phyloP scores from a whole-genome alignment of 2,113 vertebrate genomes.

The Thalassoma bifasciatum region DNA sequence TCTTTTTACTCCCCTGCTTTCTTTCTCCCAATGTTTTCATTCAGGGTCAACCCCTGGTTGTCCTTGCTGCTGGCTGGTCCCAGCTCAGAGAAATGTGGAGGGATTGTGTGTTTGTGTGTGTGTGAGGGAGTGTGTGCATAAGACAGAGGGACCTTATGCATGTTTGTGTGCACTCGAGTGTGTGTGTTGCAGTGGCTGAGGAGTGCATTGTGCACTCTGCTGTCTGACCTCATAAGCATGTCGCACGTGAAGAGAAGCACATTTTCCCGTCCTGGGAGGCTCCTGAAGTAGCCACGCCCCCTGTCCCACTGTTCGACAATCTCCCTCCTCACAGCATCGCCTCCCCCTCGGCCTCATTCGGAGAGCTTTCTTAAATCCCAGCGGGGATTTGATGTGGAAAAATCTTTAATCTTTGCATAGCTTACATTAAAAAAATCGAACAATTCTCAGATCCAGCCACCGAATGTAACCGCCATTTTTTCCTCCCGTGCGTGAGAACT shows the following conservation, averaged over 20 bases:
- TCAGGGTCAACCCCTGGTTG: constrained; percentile 69
- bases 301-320: constrained; percentile 28
- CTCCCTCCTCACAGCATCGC: constrained; percentile 15
- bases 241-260: constrained; percentile 69
- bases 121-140: constrained; percentile 24
- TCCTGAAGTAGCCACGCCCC: constrained; percentile 15
- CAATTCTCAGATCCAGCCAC: not conserved
- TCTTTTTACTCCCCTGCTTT: constrained; percentile 52
- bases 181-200: constrained; percentile 7
- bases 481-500: constrained; percentile 3
- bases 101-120: constrained; percentile 21
- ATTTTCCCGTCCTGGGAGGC: constrained; percentile 44
- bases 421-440: not conserved
- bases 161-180: constrained; percentile 20
- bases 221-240: constrained; percentile 71
- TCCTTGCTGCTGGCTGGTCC: constrained; percentile 70
- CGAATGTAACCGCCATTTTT: not conserved
- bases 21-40: constrained; percentile 50
- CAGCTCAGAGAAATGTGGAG: constrained; percentile 39
- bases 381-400: constrained; percentile 35
- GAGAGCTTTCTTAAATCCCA: constrained; percentile 53
- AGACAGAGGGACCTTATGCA: not conserved
- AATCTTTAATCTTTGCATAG: constrained; percentile 56
- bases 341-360: constrained; percentile 21
- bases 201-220: constrained; percentile 56